Evolutionary conservation across 1,140 invertebrate genomes (phyloP).

Genomic region (Cotesia typhae): DNA sequence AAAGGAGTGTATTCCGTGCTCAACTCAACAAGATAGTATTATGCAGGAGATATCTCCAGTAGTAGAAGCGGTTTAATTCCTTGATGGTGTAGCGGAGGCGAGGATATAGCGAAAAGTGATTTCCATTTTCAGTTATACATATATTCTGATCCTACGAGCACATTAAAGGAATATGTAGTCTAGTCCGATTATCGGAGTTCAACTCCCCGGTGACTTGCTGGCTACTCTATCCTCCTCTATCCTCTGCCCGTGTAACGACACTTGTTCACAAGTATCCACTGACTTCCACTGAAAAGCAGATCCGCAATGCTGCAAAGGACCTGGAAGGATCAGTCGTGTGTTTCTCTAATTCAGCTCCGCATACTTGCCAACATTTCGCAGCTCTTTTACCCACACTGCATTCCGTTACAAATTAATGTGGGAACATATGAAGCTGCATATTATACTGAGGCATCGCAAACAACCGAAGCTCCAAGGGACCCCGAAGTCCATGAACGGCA

Average conservation of each 20-base stretch:
- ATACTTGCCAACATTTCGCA: too few species aligned
- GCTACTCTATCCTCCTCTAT: not conserved
- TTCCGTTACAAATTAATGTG: too few species aligned
- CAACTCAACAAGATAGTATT: too few species aligned
- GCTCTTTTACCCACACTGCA: too few species aligned
- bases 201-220: not conserved
- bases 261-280: not conserved
- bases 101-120: conserved; percentile 1
- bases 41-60: too few species aligned
- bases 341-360: conserved; percentile 3
- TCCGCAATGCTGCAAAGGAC: too few species aligned
- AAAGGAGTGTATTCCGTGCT: too few species aligned
- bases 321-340: too few species aligned
- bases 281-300: not conserved
- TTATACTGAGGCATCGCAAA: too few species aligned
- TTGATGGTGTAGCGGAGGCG: not conserved
- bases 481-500: not conserved
- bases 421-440: too few species aligned
- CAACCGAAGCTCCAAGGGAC: too few species aligned
- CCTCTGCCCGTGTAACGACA: conserved; percentile 7
- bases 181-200: conserved; percentile 28
- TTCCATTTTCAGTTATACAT: not conserved
- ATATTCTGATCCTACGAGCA: not conserved
- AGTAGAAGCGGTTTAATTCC: too few species aligned
- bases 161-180: not conserved